These are phyloP conservation scores for Trissolcus japonicus DNA, from an alignment of 2,888 invertebrate species.

Conservation along the genomic window DNA sequence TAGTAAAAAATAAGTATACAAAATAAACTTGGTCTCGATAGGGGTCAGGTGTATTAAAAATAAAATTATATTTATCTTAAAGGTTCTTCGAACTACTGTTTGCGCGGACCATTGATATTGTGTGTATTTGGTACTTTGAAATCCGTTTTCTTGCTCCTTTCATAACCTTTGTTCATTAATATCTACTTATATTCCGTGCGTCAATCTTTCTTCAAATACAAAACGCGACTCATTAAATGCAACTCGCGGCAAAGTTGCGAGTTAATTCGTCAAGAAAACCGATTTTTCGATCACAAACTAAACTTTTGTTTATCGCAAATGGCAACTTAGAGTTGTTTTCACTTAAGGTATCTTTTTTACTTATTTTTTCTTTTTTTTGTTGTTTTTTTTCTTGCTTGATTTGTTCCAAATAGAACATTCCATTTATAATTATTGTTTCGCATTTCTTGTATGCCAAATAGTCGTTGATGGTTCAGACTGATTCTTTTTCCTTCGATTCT, in stretches of 20 bases:
- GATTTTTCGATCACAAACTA: constrained; percentile 47
- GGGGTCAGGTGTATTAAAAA: constrained; percentile 65
- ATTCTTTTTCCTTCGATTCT: constrained; percentile 84
- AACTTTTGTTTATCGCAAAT: constrained; percentile 54
- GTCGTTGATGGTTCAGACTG: constrained; percentile 79
- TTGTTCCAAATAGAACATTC: constrained; percentile 40
- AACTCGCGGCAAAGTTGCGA: neutral
- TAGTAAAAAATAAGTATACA: constrained; percentile 60
- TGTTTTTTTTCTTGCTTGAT: constrained; percentile 5
- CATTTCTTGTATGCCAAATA: constrained; percentile 24
- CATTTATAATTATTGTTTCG: constrained; percentile 46
- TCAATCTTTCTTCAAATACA: neutral
- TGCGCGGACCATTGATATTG: constrained; percentile 66
- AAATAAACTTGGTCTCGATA: constrained; percentile 65
- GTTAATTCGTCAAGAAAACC: constrained; percentile 35
- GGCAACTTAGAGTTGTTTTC: constrained; percentile 55
- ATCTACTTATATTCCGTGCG: constrained; percentile 2
- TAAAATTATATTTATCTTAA: constrained; percentile 66
- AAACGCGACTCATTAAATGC: neutral
- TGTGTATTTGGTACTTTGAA: constrained; percentile 50
- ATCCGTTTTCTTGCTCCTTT: constrained; percentile 21
- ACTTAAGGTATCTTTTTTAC: constrained; percentile 9
- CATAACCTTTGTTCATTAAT: constrained; percentile 1
- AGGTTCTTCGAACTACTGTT: constrained; percentile 69
- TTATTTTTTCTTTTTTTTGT: constrained; percentile 17